Evolutionary conservation across 2,888 invertebrate genomes (phyloP).

Genomic region (Drosophila greeni): DNA sequence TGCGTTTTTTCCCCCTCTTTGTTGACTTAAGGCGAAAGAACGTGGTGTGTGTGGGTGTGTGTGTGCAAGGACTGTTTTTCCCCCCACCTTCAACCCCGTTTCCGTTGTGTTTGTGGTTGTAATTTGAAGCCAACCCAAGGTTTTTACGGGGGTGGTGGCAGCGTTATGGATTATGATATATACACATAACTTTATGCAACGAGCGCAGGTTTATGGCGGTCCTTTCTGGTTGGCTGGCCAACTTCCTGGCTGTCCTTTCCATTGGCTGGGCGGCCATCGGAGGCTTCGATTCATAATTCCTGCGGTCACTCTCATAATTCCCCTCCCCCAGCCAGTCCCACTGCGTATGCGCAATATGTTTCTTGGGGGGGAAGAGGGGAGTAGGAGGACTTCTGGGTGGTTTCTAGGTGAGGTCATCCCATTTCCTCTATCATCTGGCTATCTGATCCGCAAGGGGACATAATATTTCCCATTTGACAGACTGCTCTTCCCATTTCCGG

Average conservation of each 20-base stretch:
- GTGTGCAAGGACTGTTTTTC: conserved; percentile 58
- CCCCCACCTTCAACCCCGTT: conserved; percentile 23
- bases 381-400: neutral
- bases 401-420: conserved; percentile 27
- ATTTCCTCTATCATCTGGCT: conserved; percentile 17
- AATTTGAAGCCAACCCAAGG: conserved; percentile 54
- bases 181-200: conserved; percentile 68
- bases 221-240: conserved; percentile 38
- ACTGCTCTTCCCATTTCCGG: conserved; percentile 14
- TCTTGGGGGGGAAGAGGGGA: neutral
- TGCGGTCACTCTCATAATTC: conserved; percentile 61
- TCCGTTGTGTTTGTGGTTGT: conserved; percentile 64
- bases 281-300: conserved; percentile 57
- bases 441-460: conserved; percentile 22
- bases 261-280: conserved; percentile 47
- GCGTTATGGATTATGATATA: conserved; percentile 66
- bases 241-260: conserved; percentile 20
- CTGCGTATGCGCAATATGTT: conserved; percentile 57
- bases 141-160: conserved; percentile 20
- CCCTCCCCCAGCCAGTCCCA: conserved; percentile 22
- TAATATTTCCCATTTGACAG: conserved; percentile 41
- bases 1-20: conserved; percentile 38
- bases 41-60: conserved; percentile 17
- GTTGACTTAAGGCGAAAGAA: conserved; percentile 64
- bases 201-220: conserved; percentile 29